Conservation (phyloP, 1,140 invertebrate genomes). For the Bombus huntii region DNA sequence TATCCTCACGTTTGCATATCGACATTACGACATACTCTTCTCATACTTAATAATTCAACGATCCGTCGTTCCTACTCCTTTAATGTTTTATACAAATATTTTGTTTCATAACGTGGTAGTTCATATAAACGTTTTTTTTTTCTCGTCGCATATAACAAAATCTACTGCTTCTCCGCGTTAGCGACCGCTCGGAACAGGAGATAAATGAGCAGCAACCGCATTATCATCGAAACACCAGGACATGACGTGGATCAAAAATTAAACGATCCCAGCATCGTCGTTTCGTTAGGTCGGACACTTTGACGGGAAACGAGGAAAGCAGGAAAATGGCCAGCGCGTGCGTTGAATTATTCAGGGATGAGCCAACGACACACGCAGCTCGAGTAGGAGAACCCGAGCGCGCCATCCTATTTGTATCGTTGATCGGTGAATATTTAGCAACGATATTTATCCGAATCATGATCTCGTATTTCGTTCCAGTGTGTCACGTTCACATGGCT, state of each 20-base stretch:
- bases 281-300: conserved; percentile 14
- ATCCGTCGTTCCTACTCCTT: neutral
- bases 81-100: too few species aligned
- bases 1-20: neutral
- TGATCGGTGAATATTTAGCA: conserved; percentile 68
- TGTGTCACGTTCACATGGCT: conserved; percentile 35
- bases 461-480: conserved; percentile 48
- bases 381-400: neutral
- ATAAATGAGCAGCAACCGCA: neutral
- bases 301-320: conserved; percentile 36
- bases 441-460: conserved; percentile 65
- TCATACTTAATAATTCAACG: neutral
- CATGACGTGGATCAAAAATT: conserved; percentile 6
- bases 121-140: too few species aligned
- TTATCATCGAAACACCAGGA: neutral
- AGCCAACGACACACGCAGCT: conserved; percentile 21
- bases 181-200: neutral
- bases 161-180: neutral
- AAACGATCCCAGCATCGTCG: neutral
- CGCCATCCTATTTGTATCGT: conserved; percentile 49
- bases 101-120: too few species aligned
- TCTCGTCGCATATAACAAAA: neutral
- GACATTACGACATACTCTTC: too few species aligned
- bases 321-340: conserved; percentile 47
- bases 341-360: conserved; percentile 64